Conservation (phyloP, 2,113 vertebrate genomes). For the Aplodontia rufa region DNA sequence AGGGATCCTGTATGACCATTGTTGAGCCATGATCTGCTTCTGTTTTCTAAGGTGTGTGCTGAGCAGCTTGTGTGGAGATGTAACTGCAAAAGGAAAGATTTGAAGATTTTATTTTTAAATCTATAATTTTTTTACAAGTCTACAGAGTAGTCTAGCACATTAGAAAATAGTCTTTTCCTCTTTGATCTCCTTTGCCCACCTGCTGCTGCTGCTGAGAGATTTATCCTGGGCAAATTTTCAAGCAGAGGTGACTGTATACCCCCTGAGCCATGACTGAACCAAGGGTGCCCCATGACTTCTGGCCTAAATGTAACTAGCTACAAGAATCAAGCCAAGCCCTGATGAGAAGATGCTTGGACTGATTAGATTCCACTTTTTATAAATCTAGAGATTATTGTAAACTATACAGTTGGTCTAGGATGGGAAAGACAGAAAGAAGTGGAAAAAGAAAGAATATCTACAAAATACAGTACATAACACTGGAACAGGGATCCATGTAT, state of each 20-base stretch:
- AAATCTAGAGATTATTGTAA: background rate
- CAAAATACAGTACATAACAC: background rate
- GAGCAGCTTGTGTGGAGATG: background rate
- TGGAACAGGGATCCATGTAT: background rate
- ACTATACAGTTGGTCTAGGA: background rate
- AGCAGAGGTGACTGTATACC: background rate
- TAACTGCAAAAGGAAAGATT: background rate
- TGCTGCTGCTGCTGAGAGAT: background rate
- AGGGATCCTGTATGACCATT: background rate
- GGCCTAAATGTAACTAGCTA: background rate
- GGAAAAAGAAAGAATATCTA: background rate
- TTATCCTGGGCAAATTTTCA: background rate
- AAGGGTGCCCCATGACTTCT: background rate
- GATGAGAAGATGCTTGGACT: background rate
- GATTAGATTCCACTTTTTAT: background rate
- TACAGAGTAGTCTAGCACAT: background rate
- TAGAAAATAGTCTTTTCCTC: background rate
- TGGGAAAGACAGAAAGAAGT: background rate
- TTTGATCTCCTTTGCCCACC: background rate
- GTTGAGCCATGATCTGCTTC: background rate
- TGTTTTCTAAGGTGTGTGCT: background rate
- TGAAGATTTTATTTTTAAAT: slow-evolving; percentile 8
- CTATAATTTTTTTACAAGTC: background rate
- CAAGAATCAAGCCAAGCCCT: background rate
- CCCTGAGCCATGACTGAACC: background rate